Percentiles rank a stretch among this genome's conserved stretches.
These are phyloP conservation scores for Spizella passerina DNA, from an alignment of 2,797 vertebrate species.

Conservation along the genomic window DNA sequence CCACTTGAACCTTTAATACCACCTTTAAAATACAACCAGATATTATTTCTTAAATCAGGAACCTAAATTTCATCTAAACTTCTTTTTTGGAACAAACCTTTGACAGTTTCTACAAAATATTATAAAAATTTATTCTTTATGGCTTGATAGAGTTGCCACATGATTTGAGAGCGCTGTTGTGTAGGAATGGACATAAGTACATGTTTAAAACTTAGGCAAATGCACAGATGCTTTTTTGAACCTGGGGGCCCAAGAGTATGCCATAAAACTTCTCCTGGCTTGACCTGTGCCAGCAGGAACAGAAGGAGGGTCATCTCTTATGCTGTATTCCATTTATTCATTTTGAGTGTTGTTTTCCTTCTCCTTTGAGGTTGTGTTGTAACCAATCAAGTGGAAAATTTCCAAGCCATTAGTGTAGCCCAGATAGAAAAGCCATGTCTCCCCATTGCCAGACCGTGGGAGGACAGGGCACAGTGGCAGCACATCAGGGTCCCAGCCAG, in stretches of 20 bases:
- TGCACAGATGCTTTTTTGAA: not conserved
- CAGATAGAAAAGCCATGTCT: not conserved
- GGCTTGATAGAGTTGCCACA: not conserved
- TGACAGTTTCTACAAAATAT: not conserved
- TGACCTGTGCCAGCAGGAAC: not conserved
- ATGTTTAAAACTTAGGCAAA: not conserved
- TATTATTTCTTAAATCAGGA: not conserved
- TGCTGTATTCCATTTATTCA: not conserved
- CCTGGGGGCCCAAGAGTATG: not conserved
- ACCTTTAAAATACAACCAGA: not conserved
- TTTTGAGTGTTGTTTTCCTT: not conserved
- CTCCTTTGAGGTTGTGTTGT: not conserved
- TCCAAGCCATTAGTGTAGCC: not conserved
- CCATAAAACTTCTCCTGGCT: not conserved
- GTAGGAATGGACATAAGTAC: not conserved
- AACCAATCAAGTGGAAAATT: not conserved
- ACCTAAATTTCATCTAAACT: not conserved
- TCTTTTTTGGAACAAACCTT: not conserved
- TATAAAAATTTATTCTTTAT: not conserved
- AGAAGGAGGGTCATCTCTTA: not conserved
- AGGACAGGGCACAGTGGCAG: constrained; percentile 29
- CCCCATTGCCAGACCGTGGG: not conserved
- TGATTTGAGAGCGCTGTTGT: not conserved
- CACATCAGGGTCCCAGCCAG: not conserved
- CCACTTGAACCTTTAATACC: not conserved